phyloP scores from a whole-genome alignment of 2,113 vertebrate species.

The Gorsachius goisagi region DNA sequence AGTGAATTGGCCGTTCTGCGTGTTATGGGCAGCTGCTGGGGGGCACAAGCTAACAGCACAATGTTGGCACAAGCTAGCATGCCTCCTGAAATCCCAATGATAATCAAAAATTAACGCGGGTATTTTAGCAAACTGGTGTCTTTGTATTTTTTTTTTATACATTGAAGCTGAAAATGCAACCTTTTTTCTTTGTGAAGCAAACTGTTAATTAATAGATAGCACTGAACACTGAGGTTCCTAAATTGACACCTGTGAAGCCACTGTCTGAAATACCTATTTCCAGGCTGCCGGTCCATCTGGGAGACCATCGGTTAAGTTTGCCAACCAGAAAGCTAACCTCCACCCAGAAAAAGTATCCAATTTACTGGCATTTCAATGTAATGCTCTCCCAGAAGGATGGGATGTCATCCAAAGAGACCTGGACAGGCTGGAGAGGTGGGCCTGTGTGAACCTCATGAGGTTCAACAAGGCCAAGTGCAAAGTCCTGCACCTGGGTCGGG shows the following conservation, averaged over 20 bases:
- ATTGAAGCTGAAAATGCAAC: neutral
- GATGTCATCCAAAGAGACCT: no score
- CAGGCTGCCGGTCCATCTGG: neutral
- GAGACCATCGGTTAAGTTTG: neutral
- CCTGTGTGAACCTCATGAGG: no score
- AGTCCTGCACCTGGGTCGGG: no score
- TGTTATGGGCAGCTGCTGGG: neutral
- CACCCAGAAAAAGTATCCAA: neutral
- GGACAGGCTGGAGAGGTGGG: no score
- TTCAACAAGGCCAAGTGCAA: no score
- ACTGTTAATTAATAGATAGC: neutral
- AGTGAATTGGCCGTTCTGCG: neutral
- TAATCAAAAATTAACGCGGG: neutral
- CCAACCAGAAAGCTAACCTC: neutral
- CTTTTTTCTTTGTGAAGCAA: neutral
- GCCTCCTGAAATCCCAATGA: neutral
- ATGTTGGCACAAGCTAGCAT: neutral
- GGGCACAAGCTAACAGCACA: neutral
- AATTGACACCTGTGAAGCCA: neutral
- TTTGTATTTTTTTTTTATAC: neutral
- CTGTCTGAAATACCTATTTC: neutral
- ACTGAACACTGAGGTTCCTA: neutral
- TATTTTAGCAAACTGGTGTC: neutral
- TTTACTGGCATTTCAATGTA: neutral
- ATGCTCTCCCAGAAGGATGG: no score